Conservation (phyloP, 1,140 invertebrate genomes). For the Thereuonema tuberculata region DNA sequence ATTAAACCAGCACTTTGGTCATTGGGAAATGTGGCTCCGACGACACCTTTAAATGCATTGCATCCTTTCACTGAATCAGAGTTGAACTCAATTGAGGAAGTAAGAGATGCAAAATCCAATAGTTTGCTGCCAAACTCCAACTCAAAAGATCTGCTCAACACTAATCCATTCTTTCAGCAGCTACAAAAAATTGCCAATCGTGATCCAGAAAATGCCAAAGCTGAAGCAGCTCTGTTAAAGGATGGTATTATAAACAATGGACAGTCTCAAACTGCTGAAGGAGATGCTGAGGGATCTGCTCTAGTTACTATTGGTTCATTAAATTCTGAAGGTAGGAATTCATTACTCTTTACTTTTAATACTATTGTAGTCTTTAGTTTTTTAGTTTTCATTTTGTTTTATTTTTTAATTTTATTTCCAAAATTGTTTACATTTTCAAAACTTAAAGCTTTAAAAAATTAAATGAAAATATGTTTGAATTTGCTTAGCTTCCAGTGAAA, state of each 20-base stretch:
- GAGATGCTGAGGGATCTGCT: background rate
- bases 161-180: constrained; percentile 5
- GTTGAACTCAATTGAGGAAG: constrained; percentile 1
- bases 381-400: too few species aligned
- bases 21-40: background rate
- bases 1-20: constrained; percentile 21
- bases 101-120: background rate
- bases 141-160: constrained; percentile 1
- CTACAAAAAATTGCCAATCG: constrained; percentile 6
- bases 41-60: constrained; percentile 1
- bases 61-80: constrained; percentile 4
- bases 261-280: background rate
- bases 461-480: too few species aligned
- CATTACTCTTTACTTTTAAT: too few species aligned
- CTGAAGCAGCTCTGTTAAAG: background rate
- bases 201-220: constrained; percentile 5
- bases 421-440: too few species aligned
- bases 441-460: too few species aligned
- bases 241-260: background rate
- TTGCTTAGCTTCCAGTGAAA: too few species aligned
- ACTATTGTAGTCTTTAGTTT: too few species aligned
- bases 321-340: background rate
- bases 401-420: too few species aligned
- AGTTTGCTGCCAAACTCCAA: background rate
- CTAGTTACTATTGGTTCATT: background rate